Base-by-base conservation (phyloP, 2,113 vertebrate species). In the Cryptomyrus ogoouensis region DNA sequence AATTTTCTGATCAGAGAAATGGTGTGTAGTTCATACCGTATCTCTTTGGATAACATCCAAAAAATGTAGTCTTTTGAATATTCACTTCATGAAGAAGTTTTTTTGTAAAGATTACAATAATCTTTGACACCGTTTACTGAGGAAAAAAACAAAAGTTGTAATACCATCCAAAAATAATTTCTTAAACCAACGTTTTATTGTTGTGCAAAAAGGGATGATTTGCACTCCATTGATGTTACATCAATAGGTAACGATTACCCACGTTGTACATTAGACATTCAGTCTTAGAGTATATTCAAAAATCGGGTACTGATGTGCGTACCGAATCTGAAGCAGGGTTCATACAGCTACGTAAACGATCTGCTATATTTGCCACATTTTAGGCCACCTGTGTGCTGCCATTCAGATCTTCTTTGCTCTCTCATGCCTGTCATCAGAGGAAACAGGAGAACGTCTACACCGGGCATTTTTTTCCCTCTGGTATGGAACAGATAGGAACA, bases 351-450 rank as follows among this genome's bases (percentile, higher is more conserved):
- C 5, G 9, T 46, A 85, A 47, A 49, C 9, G 21, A 0, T 84
- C 84, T 17, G 49, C 85, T 87, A 47, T 87, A 53, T 44, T 87
- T 84, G 44, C 44, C 8, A 47, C 83, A 53, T 52, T 87, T 35
- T 52, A 9, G 24, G 27, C 21, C 24, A 31, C 47, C 44, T 52
- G 46, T 49, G 6, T 53, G 4, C 49, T 50, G 17, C 46, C 49
- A 35, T 52, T 53, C 27, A 47, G 27, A 52, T 35, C 85, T 13
- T 87, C 84, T 27, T 19, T 35, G 24, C 47, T 15, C 85, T 35
- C 49, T 87, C 85, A 17, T 52, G 87, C 52, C 87, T 88, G 50
- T 88, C 87, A 39, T 88, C 52, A 88, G 27, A 24, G 15, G 50
- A 56, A 42, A 58, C 31, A 58, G 13, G 35, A 56, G 49, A 19